Base-by-base conservation (phyloP, 2,888 invertebrate genomes). In the Tanytarsus gracilentus region DNA sequence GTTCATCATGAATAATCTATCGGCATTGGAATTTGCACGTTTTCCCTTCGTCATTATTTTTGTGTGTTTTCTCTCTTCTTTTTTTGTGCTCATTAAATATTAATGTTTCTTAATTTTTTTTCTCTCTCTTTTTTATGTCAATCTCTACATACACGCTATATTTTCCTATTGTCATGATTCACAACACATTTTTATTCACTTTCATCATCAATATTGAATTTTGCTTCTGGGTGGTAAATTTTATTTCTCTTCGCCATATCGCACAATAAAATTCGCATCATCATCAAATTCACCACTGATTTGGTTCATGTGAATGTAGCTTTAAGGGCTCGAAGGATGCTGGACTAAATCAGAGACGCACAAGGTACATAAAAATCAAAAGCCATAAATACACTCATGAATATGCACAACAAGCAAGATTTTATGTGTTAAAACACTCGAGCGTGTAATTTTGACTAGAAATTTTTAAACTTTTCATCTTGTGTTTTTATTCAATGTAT, bases 311-410 rank as follows among this genome's bases (percentile, higher is more conserved):
- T n/a, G n/a, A n/a, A n/a, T 73, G 67, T 75, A 81, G 81, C 75
- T 81, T 81, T 76, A 81, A 81, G 72, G 80, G 80, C 69, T 81
- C 80, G 62, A 77, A 79, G 64, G 79, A 79, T 69, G 74, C 79
- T 63, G 76, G 78, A 65, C 75, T 79, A 8, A 74, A 75, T 62
- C 67, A 70, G 61, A 70, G 73, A 64, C 72, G 72, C 66, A 69
- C 71, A 65, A 74, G 72, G 74, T 74, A 66, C 69, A 69, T 70
- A 14, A 18, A 27, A 14, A 5, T 49, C 26, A 26, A 8, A 30
- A 30, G 30, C 7, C 7, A 30, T 30, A 8, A 30, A 30, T 30
- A 8, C 11, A 8, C 11, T 8, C 30, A 30, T 8, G n/a, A n/a
- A n/a, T n/a, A n/a, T n/a, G n/a, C n/a, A n/a, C n/a, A n/a, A n/a